Percentiles rank a stretch among this genome's conserved stretches.
These are phyloP conservation scores for Drosophila yakuba DNA, from an alignment of 1,140 invertebrate genomes.

Conservation along the genomic window DNA sequence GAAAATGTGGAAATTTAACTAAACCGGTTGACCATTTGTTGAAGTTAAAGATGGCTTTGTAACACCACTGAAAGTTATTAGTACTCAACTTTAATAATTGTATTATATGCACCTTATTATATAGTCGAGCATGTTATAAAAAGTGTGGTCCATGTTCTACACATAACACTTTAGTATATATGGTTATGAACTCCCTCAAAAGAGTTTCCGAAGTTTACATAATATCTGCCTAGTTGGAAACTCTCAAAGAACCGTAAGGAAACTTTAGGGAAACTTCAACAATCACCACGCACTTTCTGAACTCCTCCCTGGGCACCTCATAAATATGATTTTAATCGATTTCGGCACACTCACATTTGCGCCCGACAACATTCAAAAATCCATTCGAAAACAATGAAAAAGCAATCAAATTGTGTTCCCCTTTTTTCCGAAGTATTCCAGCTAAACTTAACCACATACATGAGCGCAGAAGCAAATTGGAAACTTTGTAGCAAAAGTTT, in stretches of 20 bases:
- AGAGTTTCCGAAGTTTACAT: not conserved
- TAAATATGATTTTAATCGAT: constrained; percentile 82
- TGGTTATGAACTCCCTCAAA: not conserved
- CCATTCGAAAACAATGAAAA: constrained; percentile 82
- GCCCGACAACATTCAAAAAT: constrained; percentile 43
- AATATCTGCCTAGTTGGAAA: constrained; percentile 3
- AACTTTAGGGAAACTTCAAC: constrained; percentile 40
- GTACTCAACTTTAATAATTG: too few species aligned
- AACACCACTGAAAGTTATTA: too few species aligned
- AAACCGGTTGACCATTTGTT: not conserved
- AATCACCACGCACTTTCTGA: constrained; percentile 18
- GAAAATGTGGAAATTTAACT: constrained; percentile 4
- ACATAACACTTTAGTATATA: too few species aligned
- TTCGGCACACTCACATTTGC: constrained; percentile 53
- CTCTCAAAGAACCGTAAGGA: constrained; percentile 5
- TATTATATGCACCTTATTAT: not conserved
- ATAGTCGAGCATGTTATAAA: too few species aligned
- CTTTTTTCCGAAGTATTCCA: constrained; percentile 16
- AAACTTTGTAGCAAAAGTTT: constrained; percentile 62
- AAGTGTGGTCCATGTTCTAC: too few species aligned
- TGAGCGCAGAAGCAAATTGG: constrained; percentile 36
- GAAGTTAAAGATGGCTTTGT: too few species aligned
- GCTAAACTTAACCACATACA: constrained; percentile 46
- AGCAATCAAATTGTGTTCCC: constrained; percentile 67
- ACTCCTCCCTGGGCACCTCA: constrained; percentile 41